Conservation (phyloP, 2,797 vertebrate species). For the Telmatherina bonti region DNA sequence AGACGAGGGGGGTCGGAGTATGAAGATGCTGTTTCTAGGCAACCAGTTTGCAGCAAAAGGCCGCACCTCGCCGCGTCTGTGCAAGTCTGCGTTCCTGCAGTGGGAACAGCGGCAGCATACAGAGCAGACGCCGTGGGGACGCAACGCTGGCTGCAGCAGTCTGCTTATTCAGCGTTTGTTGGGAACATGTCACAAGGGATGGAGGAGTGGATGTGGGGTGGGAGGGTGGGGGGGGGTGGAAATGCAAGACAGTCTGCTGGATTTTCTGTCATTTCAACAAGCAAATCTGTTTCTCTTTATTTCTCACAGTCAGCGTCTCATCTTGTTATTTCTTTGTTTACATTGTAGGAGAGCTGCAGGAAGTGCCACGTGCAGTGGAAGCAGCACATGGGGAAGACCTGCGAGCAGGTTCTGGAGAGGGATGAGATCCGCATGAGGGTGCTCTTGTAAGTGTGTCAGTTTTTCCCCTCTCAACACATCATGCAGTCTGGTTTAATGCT, state of each 20-base stretch:
- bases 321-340: slow-evolving; percentile 3
- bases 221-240: too few relatives aligned
- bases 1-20: slow-evolving; percentile 56
- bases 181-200: neutral
- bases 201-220: neutral
- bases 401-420: slow-evolving; percentile 94
- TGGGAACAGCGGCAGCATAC: slow-evolving; percentile 59
- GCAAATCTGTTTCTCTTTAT: neutral
- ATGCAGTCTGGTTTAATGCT: neutral
- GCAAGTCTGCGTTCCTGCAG: slow-evolving; percentile 59
- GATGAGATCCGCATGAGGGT: slow-evolving; percentile 97
- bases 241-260: too few relatives aligned
- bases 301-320: neutral
- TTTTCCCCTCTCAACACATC: neutral
- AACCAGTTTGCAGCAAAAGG: slow-evolving; percentile 66
- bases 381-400: slow-evolving; percentile 94
- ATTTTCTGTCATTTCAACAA: too few relatives aligned
- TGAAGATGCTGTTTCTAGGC: slow-evolving; percentile 81
- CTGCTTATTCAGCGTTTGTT: slow-evolving; percentile 21
- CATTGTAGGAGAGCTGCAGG: slow-evolving; percentile 91
- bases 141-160: slow-evolving; percentile 15
- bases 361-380: slow-evolving; percentile 98
- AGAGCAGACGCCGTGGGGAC: slow-evolving; percentile 35
- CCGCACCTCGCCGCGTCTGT: slow-evolving; percentile 67
- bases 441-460: slow-evolving; percentile 87